A percentile compares a stretch with the other conserved stretches of the same genome.
Conservation (phyloP, 2,888 invertebrate genomes). For the Limnephilus rhombicus region DNA sequence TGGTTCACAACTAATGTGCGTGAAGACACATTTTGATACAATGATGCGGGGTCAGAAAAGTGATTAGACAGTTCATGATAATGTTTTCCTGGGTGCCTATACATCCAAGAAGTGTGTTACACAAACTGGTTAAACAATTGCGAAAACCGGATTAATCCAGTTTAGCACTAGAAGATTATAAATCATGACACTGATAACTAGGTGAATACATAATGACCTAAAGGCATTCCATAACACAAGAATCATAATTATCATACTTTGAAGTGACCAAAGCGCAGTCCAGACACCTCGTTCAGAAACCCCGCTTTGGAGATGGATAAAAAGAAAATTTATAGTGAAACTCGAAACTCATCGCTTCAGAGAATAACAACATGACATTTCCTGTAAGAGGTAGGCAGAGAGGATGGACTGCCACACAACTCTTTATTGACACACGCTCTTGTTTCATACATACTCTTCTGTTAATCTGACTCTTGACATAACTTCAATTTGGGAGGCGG, state of each 20-base stretch:
- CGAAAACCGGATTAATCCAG: neutral
- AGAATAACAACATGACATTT: too few relatives aligned
- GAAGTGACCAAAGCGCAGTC: neutral
- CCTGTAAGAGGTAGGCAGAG: too few relatives aligned
- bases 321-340: too few relatives aligned
- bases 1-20: neutral
- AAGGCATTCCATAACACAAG: neutral
- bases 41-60: neutral
- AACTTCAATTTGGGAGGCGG: too few relatives aligned
- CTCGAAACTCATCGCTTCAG: too few relatives aligned
- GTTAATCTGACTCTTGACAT: too few relatives aligned
- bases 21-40: neutral
- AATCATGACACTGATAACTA: neutral
- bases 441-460: too few relatives aligned
- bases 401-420: too few relatives aligned
- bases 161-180: neutral
- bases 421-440: too few relatives aligned
- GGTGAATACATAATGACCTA: neutral
- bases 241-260: neutral
- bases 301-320: too few relatives aligned
- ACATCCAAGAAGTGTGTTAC: neutral
- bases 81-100: neutral
- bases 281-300: neutral
- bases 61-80: conserved; percentile 27
- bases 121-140: conserved; percentile 24